phyloP scores from a whole-genome alignment of 2,888 invertebrate genomes.

The Euzophera pinguis region DNA sequence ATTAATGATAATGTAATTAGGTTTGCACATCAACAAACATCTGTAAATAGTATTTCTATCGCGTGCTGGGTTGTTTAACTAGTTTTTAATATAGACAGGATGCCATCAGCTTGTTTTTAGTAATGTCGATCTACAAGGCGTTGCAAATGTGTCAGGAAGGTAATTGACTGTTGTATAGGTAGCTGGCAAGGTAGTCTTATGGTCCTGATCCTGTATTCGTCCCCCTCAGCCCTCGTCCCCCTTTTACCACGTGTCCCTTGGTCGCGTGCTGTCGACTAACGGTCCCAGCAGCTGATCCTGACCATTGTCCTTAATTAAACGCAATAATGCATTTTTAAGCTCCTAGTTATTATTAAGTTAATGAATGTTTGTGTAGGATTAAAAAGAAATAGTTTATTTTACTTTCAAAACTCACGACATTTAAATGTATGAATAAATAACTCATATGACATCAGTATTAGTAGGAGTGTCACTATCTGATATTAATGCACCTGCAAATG shows the following conservation, averaged over 20 bases:
- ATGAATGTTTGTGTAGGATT: conserved; percentile 20
- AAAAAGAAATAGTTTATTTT: conserved; percentile 5
- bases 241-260: conserved; percentile 13
- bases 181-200: conserved; percentile 32
- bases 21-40: conserved; percentile 29
- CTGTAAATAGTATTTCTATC: conserved; percentile 44
- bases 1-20: conserved; percentile 21
- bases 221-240: conserved; percentile 19
- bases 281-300: conserved; percentile 66
- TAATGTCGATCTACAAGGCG: conserved; percentile 58
- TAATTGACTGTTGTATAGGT: conserved; percentile 49
- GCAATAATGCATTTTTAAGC: conserved; percentile 36
- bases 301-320: conserved; percentile 63
- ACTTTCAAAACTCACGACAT: too few relatives aligned
- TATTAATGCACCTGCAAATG: too few relatives aligned
- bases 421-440: too few relatives aligned
- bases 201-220: conserved; percentile 24
- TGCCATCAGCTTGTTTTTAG: conserved; percentile 45
- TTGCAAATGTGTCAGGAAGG: conserved; percentile 56
- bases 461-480: too few relatives aligned
- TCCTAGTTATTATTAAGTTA: conserved; percentile 28
- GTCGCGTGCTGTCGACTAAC: conserved; percentile 64
- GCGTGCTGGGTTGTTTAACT: conserved; percentile 44
- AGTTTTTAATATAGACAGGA: conserved; percentile 48
- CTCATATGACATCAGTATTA: too few relatives aligned